These are phyloP conservation scores for Regulus satrapa DNA, from an alignment of 2,113 vertebrate species.

Conservation along the genomic window DNA sequence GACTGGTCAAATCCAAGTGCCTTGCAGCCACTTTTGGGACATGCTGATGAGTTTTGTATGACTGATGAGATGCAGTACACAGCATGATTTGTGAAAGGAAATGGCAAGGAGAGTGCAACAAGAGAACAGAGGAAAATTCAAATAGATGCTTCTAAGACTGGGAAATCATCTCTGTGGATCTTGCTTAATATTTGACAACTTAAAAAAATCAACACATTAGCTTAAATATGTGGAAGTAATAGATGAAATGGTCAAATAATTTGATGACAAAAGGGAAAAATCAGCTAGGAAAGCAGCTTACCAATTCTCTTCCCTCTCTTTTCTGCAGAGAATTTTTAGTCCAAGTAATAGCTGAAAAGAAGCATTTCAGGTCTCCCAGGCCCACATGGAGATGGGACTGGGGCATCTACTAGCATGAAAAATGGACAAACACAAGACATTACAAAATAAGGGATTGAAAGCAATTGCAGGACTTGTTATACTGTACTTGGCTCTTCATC, in stretches of 20 bases:
- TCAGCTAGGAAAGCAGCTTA: background rate
- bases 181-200: background rate
- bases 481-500: background rate
- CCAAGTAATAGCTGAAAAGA: background rate
- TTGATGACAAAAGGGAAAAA: background rate
- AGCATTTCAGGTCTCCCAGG: background rate
- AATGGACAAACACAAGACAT: background rate
- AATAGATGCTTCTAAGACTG: background rate
- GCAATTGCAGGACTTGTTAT: background rate
- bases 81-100: background rate
- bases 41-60: background rate
- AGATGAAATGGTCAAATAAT: background rate
- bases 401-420: background rate
- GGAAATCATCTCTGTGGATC: background rate
- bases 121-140: background rate
- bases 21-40: background rate
- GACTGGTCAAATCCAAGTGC: background rate
- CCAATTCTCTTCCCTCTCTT: accelerated
- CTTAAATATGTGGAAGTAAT: background rate
- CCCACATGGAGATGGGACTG: background rate
- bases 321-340: background rate
- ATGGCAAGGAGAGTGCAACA: background rate
- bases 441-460: background rate
- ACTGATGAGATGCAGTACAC: background rate
- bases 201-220: background rate